Conservation (phyloP, 2,113 vertebrate genomes). For the Piprites chloris region DNA sequence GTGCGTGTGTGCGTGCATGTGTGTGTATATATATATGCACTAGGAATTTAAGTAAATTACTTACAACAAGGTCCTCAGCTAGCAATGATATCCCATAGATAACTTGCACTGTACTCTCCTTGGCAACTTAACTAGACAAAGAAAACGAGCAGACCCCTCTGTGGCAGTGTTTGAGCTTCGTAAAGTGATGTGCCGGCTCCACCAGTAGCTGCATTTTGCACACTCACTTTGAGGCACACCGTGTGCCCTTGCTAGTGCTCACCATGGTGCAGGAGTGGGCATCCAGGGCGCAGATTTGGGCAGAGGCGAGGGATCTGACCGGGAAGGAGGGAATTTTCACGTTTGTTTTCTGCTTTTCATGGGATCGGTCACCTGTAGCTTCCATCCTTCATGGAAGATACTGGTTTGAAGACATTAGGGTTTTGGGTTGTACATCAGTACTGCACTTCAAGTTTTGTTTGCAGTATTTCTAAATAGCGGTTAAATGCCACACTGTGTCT, state of each 20-base stretch:
- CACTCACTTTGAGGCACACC: neutral
- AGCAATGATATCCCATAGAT: neutral
- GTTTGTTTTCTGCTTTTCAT: neutral
- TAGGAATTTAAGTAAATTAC: neutral
- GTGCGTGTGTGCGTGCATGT: fast-evolving
- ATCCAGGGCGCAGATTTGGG: neutral
- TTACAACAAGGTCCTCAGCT: neutral
- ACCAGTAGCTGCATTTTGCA: neutral
- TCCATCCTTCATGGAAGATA: neutral
- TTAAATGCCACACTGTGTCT: neutral
- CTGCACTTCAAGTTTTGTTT: neutral
- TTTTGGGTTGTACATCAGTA: neutral
- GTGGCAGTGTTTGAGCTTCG: constrained; percentile 17
- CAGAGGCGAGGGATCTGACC: neutral
- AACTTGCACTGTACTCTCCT: neutral
- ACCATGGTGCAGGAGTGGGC: neutral
- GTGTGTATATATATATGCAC: neutral
- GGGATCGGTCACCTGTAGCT: neutral
- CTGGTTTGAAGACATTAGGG: neutral
- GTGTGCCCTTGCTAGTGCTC: neutral
- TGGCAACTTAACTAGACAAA: neutral
- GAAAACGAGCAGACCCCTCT: neutral
- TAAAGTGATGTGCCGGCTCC: constrained; percentile 8
- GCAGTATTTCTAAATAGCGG: neutral
- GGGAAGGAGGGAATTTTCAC: neutral